phyloP scores from a whole-genome alignment of 2,113 vertebrate genomes.

The Casuarius casuarius region DNA sequence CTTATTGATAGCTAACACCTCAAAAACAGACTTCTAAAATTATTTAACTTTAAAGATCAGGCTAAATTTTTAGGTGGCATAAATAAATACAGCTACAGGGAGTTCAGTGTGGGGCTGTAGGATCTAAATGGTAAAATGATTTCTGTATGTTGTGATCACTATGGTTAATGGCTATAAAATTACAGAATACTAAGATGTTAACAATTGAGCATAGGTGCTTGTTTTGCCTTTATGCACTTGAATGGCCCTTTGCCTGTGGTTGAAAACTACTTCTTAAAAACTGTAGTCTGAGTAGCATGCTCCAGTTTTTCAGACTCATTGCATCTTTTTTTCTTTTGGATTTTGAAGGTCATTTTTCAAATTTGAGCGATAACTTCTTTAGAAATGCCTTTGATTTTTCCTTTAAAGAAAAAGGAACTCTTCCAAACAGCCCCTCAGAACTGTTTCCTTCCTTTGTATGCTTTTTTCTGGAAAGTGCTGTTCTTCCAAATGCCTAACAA shows the following conservation, averaged over 20 bases:
- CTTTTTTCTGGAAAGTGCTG: no score
- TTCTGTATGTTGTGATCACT: not conserved
- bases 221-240: not conserved
- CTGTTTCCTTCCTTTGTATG: no score
- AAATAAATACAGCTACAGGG: not conserved
- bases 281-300: not conserved
- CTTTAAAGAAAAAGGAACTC: not conserved
- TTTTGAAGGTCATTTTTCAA: not conserved
- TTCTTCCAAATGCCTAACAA: no score
- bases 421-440: not conserved
- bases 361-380: not conserved
- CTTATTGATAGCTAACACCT: not conserved
- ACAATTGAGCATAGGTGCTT: not conserved
- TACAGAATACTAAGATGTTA: not conserved
- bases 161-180: not conserved
- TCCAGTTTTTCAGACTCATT: not conserved
- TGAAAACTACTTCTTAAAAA: not conserved
- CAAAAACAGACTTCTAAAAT: not conserved
- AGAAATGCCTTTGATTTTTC: not conserved
- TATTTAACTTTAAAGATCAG: not conserved
- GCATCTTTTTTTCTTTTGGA: not conserved
- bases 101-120: not conserved
- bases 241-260: not conserved
- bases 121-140: not conserved
- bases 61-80: not conserved